phyloP scores from a whole-genome alignment of 2,888 invertebrate species.

The Margaritifera margaritifera region DNA sequence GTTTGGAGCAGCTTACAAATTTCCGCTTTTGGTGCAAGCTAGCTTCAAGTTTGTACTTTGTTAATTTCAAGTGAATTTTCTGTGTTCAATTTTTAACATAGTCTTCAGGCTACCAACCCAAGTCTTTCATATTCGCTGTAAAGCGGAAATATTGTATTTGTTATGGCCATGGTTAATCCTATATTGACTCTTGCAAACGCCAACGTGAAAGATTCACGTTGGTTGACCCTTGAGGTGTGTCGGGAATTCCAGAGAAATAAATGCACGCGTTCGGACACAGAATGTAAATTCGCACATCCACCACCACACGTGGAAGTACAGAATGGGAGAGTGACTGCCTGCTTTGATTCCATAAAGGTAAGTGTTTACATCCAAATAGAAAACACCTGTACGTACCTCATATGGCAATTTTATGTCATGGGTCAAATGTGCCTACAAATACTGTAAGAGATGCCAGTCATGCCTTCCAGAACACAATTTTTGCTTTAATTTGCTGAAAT shows the following conservation, averaged over 20 bases:
- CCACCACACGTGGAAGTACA: conserved; percentile 99
- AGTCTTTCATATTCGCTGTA: conserved; percentile 31
- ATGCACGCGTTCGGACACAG: conserved; percentile 96
- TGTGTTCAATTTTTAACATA: too few species aligned
- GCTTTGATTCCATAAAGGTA: conserved; percentile 99
- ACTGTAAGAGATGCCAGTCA: too few species aligned
- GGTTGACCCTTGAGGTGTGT: conserved; percentile 98
- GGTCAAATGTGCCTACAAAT: not conserved
- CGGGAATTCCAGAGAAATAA: conserved; percentile 99
- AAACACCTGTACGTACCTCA: conserved; percentile 3
- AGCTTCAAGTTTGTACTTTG: too few species aligned
- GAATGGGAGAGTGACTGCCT: conserved; percentile 99
- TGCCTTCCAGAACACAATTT: not conserved
- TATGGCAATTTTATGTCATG: not conserved
- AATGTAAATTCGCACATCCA: conserved; percentile 99
- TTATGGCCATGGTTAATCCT: conserved; percentile 65
- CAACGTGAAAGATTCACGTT: conserved; percentile 92
- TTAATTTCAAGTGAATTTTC: too few species aligned
- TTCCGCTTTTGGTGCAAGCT: too few species aligned
- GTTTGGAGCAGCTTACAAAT: too few species aligned
- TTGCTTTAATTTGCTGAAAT: too few species aligned
- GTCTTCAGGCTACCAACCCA: conserved; percentile 4
- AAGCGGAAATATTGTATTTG: conserved; percentile 14
- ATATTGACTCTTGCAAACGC: conserved; percentile 50
- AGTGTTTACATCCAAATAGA: conserved; percentile 70